These are phyloP conservation scores for Puma concolor DNA, from an alignment of 2,113 vertebrate species.

Conservation along the genomic window DNA sequence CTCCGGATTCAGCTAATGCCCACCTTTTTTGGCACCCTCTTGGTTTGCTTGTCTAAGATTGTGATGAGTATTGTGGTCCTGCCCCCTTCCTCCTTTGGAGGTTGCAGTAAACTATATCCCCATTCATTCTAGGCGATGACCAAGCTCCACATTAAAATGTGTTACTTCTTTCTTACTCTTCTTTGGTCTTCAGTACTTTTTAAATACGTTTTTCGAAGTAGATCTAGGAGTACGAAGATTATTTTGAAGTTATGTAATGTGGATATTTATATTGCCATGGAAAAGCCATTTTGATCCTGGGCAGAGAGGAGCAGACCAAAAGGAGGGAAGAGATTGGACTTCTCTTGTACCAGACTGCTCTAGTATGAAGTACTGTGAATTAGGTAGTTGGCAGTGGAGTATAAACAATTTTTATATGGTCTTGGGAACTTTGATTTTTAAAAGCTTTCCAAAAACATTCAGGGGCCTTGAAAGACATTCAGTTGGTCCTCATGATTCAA, in stretches of 20 bases:
- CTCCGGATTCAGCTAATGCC: background rate
- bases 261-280: constrained; percentile 40
- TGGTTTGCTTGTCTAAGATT: background rate
- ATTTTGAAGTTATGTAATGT: constrained; percentile 52
- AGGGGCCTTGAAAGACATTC: background rate
- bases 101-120: background rate
- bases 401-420: background rate
- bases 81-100: background rate
- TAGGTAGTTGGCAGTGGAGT: constrained; percentile 20
- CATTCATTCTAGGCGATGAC: constrained; percentile 61
- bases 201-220: constrained; percentile 35
- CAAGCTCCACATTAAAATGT: background rate
- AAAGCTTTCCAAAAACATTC: background rate
- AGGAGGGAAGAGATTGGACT: constrained; percentile 35
- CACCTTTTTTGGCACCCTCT: background rate
- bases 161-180: background rate
- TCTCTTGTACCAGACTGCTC: constrained; percentile 6
- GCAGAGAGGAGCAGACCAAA: constrained; percentile 11
- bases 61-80: background rate
- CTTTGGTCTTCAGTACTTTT: constrained; percentile 2
- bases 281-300: constrained; percentile 50
- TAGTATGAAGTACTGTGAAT: constrained; percentile 25
- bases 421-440: background rate
- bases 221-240: constrained; percentile 23
- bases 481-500: background rate